A percentile compares a stretch with the other conserved stretches of the same genome.
phyloP scores from a whole-genome alignment of 1,140 invertebrate genomes.

The Lordiphosa mommai region DNA sequence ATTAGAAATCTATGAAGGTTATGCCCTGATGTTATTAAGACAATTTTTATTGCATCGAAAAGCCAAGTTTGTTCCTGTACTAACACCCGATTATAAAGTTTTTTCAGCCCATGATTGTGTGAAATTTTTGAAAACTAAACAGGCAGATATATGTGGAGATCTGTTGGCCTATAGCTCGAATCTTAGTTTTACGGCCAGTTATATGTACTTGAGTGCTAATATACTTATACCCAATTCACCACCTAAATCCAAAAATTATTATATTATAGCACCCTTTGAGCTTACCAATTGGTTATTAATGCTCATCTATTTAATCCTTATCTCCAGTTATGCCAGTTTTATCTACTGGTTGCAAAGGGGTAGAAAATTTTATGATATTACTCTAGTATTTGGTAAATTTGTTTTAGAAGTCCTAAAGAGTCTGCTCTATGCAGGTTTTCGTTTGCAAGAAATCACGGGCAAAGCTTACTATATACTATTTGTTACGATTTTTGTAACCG shows the following conservation, averaged over 20 bases:
- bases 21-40: constrained; percentile 15
- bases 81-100: constrained; percentile 3
- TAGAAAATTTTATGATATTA: not conserved
- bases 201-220: constrained; percentile 29
- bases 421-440: constrained; percentile 6
- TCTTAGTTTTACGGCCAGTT: constrained; percentile 24
- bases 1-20: constrained; percentile 15
- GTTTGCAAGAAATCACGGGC: constrained; percentile 2
- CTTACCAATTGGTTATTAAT: constrained; percentile 13
- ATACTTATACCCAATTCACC: constrained; percentile 12
- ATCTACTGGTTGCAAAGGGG: constrained; percentile 19
- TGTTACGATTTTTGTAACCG: constrained; percentile 16
- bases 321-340: constrained; percentile 15
- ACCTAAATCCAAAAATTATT: constrained; percentile 24
- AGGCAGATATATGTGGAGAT: constrained; percentile 25
- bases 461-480: constrained; percentile 16
- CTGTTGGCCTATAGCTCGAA: constrained; percentile 10
- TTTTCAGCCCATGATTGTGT: constrained; percentile 26
- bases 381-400: not conserved
- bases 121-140: not conserved
- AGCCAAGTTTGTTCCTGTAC: constrained; percentile 14
- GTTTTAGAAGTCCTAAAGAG: constrained; percentile 14
- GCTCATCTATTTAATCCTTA: not conserved
- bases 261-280: constrained; percentile 21
- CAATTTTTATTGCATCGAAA: constrained; percentile 14